Percentiles rank a stretch among this genome's conserved stretches.
phyloP scores from a whole-genome alignment of 2,113 vertebrate genomes.

The Polypterus bichir region DNA sequence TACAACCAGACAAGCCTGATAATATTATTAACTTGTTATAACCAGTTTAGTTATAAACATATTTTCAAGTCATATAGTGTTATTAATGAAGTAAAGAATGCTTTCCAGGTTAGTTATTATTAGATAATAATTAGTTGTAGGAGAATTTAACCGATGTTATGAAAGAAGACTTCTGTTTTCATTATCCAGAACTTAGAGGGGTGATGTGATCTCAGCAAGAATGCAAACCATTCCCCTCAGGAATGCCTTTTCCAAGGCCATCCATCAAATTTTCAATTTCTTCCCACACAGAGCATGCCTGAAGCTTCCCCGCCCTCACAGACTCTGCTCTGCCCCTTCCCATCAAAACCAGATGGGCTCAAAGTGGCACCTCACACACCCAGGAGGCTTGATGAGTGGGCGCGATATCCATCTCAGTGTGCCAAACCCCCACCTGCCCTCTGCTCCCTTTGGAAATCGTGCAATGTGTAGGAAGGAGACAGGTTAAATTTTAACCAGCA shows the following conservation, averaged over 20 bases:
- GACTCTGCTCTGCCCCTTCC: constrained; percentile 9
- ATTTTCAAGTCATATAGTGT: no score
- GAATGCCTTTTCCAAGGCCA: neutral
- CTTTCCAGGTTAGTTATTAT: no score
- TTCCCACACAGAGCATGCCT: constrained; percentile 35
- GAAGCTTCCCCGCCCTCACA: neutral
- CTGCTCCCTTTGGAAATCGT: constrained; percentile 18
- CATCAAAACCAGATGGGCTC: constrained; percentile 51
- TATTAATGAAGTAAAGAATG: no score
- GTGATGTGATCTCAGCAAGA: neutral
- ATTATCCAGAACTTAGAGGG: no score
- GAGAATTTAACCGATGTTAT: no score
- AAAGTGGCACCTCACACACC: constrained; percentile 29
- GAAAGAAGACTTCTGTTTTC: no score
- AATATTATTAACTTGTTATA: no score
- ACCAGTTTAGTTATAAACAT: no score
- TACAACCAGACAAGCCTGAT: no score
- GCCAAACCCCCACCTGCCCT: constrained; percentile 36
- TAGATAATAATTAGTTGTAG: no score
- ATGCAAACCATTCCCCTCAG: neutral
- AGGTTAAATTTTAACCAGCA: constrained; percentile 95
- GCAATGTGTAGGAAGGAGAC: constrained; percentile 50
- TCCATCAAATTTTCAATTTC: constrained; percentile 8
- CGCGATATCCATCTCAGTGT: constrained; percentile 37
- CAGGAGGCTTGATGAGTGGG: constrained; percentile 30